Evolutionary conservation across 37 sponge, comb jelly and placozoan species (phyloP).

Genomic region (Axinella damicornis): DNA sequence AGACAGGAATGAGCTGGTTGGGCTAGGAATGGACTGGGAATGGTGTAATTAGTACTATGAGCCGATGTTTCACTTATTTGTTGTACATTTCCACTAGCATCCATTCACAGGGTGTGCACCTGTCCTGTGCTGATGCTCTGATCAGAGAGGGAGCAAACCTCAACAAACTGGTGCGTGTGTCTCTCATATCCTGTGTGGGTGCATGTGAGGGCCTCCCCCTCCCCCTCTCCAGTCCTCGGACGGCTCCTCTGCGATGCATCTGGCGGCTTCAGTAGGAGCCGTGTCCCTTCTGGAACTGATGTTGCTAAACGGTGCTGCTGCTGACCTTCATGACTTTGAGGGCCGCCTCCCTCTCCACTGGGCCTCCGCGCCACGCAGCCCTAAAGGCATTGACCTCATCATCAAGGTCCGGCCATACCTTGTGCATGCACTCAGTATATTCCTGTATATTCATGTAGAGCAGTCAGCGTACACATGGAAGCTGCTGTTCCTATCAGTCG

Average conservation of each 20-base stretch:
- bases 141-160: constrained; percentile 71
- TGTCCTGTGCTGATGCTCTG: constrained; percentile 83
- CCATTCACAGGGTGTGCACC: constrained; percentile 57
- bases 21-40: too few species aligned
- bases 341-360: constrained; percentile 90
- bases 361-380: constrained; percentile 53
- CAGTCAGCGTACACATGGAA: too few species aligned
- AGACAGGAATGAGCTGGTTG: too few species aligned
- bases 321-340: constrained; percentile 73
- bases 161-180: constrained; percentile 68
- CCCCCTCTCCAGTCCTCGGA: constrained; percentile 46
- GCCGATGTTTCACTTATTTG: too few species aligned
- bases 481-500: too few species aligned
- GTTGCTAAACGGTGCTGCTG: constrained; percentile 75
- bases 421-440: too few species aligned
- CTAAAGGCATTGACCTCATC: constrained; percentile 43
- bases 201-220: too few species aligned
- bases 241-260: constrained; percentile 82
- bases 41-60: too few species aligned
- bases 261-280: constrained; percentile 77
- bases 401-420: too few species aligned
- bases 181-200: too few species aligned
- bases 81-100: constrained; percentile 3
- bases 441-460: too few species aligned
- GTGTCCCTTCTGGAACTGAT: constrained; percentile 77